Evolutionary conservation across 2,888 invertebrate species (phyloP).

Genomic region (Pristionchus fissidentatus): DNA sequence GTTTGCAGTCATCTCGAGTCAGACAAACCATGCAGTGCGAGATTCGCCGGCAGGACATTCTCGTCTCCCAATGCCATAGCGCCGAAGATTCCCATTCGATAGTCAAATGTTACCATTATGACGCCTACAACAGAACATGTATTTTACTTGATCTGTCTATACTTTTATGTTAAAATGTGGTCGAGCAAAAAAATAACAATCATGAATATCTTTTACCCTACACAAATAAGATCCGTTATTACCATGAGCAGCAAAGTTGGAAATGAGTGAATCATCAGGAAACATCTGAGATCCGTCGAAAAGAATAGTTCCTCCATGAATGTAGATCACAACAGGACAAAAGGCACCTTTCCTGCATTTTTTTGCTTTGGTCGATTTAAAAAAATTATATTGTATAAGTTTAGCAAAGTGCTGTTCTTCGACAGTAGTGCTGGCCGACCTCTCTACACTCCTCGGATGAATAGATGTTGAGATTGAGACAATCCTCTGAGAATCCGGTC

Average conservation of each 20-base stretch:
- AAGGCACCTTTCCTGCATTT: neutral
- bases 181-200: neutral
- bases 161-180: neutral
- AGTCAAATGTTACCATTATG: neutral
- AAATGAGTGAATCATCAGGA: neutral
- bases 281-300: neutral
- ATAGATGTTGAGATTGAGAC: constrained; percentile 1
- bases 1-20: neutral
- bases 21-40: neutral
- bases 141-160: neutral
- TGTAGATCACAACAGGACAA: constrained; percentile 13
- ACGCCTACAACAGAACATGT: neutral
- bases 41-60: constrained; percentile 20
- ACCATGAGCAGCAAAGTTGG: constrained; percentile 3
- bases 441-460: neutral
- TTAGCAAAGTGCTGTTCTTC: too few species aligned
- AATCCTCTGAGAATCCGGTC: neutral
- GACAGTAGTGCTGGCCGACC: too few species aligned
- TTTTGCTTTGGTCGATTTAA: neutral
- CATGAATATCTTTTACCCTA: neutral
- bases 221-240: neutral
- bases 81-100: neutral
- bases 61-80: constrained; percentile 1
- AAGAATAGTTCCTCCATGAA: neutral
- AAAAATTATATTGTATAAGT: too few species aligned